Evolutionary conservation across 2,113 vertebrate genomes (phyloP), one percentile per base, ranked within the genome.

Genomic region (Ellobius talpinus): DNA sequence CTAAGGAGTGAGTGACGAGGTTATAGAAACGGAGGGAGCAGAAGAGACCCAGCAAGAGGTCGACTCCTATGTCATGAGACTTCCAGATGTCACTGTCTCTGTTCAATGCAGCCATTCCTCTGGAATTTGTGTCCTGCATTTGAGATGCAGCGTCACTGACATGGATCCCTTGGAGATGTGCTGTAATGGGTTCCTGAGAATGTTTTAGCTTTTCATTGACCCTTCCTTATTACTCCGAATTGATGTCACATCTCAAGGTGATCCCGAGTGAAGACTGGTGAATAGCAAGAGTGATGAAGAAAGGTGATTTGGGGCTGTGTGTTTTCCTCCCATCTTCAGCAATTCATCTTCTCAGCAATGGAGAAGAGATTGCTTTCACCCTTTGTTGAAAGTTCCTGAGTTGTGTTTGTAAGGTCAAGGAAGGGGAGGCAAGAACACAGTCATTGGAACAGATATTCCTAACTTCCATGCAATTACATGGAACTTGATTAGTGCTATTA

Each of bases 181-280:
- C 94, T 91, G 88, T 96, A 96, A 98, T 98, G 87, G 95, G 95
- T 97, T 98, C 97, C 52, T 89, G 96, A 97, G 96, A 96, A 96
- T 93, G 97, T 95, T 93, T 97, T 97, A 95, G 88, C 92, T 97
- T 97, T 96, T 95, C 97, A 77, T 66, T 98, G 98, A 97, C 97
- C 97, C 96, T 96, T 94, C 70, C 96, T 97, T 96, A 97, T 97
- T 97, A 97, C 94, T 97, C 88, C 72, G 95, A 95, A 97, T 96
- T 96, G 97, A 95, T 97, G 97, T 98, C 95, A 96, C 81, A 96
- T 96, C 95, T 97, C 97, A 96, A 97, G 96, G 96, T 98, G 98
- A 98, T 96, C 94, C 55, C 13, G 0, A 91, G 78, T 95, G 95
- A 97, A 97, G 96, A 95, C 88, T 36, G 45, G 90, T 81, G 93